Percentiles rank a stretch among this genome's conserved stretches.
Conservation (phyloP, 2,113 vertebrate species). For the Phyllostomus hastatus region DNA sequence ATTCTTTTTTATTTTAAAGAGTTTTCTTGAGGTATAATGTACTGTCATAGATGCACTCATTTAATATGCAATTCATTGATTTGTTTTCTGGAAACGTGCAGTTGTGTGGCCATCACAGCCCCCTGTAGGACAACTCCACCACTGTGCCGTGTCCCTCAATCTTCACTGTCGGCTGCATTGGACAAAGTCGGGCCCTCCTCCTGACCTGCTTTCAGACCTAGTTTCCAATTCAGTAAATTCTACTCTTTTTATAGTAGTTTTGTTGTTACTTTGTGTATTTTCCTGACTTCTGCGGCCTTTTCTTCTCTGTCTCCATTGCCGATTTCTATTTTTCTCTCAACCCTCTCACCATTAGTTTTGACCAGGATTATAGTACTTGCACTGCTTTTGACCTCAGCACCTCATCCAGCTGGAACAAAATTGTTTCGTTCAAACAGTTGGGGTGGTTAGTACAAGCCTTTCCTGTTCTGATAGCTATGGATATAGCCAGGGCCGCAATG, state of each 20-base stretch:
- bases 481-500: not conserved
- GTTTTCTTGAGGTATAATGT: not conserved
- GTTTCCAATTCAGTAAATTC: not conserved
- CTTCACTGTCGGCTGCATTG: not conserved
- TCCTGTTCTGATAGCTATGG: not conserved
- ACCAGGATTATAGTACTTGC: not conserved
- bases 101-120: not conserved
- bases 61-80: not conserved
- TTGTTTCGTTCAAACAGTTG: not conserved
- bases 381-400: not conserved
- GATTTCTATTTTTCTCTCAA: not conserved
- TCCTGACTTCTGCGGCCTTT: not conserved
- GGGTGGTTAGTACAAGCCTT: not conserved
- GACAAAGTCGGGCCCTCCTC: not conserved
- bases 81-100: not conserved
- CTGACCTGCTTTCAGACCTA: not conserved
- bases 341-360: not conserved
- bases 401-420: not conserved
- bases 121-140: not conserved
- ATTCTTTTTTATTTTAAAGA: not conserved
- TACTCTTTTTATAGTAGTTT: not conserved
- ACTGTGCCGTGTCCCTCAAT: not conserved
- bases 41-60: not conserved
- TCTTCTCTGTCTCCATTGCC: not conserved
- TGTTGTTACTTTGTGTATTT: not conserved